phyloP scores from a whole-genome alignment of 1,140 invertebrate genomes.

The Ditylenchus dipsaci region DNA sequence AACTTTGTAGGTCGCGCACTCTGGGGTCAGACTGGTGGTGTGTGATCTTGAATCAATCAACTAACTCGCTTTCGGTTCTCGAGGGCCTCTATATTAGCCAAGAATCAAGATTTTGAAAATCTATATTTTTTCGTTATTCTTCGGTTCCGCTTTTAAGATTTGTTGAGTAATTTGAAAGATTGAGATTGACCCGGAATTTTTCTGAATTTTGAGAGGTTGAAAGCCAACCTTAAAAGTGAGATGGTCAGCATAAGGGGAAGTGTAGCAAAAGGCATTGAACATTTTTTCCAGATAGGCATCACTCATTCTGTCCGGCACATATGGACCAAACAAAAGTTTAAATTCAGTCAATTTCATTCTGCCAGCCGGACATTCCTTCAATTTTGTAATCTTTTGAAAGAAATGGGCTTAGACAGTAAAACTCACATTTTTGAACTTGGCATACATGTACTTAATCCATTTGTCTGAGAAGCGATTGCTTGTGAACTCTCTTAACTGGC shows the following conservation, averaged over 20 bases:
- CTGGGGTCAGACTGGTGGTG: too few species aligned
- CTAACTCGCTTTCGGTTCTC: too few species aligned
- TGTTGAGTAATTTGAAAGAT: too few species aligned
- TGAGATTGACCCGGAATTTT: too few species aligned
- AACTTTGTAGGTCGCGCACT: too few species aligned
- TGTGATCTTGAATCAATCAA: too few species aligned
- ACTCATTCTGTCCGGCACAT: conserved; percentile 42
- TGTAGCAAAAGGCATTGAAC: conserved; percentile 45
- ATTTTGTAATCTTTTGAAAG: conserved; percentile 11
- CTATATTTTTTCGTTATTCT: too few species aligned
- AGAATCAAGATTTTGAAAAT: too few species aligned
- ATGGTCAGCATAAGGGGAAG: conserved; percentile 35
- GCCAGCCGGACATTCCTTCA: conserved; percentile 53
- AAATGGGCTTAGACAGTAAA: too few species aligned
- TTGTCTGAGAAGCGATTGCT: conserved; percentile 39
- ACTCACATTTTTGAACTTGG: conserved; percentile 51
- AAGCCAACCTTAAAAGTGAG: conserved; percentile 51
- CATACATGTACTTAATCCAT: conserved; percentile 55
- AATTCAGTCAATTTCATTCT: conserved; percentile 52
- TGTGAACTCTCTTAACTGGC: conserved; percentile 32
- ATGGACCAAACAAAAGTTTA: conserved; percentile 41
- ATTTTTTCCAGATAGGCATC: conserved; percentile 50
- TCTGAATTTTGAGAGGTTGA: too few species aligned
- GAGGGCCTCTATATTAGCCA: too few species aligned
- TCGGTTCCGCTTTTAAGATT: too few species aligned